Percentiles rank a stretch among this genome's conserved stretches.
Conservation (phyloP, 2,797 vertebrate species). For the Micropoecilia bifurca region DNA sequence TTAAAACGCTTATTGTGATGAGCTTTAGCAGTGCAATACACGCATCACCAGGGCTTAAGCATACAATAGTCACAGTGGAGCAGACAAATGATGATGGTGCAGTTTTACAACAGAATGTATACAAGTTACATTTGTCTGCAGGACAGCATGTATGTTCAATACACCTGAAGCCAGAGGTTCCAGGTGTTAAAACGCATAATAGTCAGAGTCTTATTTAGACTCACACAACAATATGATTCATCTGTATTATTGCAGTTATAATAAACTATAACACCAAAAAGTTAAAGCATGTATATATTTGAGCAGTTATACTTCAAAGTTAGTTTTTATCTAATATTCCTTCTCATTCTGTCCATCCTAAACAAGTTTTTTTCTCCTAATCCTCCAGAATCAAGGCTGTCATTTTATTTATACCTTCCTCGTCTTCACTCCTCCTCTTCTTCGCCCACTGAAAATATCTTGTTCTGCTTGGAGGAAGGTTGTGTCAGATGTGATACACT, state of each 20-base stretch:
- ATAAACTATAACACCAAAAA: neutral
- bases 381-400: neutral
- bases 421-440: slow-evolving; percentile 11
- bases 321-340: slow-evolving; percentile 1
- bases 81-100: neutral
- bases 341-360: slow-evolving; percentile 9
- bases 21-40: neutral
- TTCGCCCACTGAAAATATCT: slow-evolving; percentile 57
- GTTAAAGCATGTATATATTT: neutral
- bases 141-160: neutral
- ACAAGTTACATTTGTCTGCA: neutral
- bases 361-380: neutral
- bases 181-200: neutral
- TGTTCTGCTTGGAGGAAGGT: slow-evolving; percentile 56
- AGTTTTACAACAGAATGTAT: neutral
- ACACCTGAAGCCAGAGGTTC: neutral
- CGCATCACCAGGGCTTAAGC: neutral
- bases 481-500: slow-evolving; percentile 80
- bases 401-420: slow-evolving; percentile 15
- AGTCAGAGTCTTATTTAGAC: neutral
- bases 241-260: neutral
- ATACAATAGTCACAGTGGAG: neutral
- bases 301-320: neutral
- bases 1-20: neutral
- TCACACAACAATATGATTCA: neutral